Percentiles rank a stretch among this genome's conserved stretches.
phyloP scores from a whole-genome alignment of 2,797 vertebrate species.

The Anguilla obscura region DNA sequence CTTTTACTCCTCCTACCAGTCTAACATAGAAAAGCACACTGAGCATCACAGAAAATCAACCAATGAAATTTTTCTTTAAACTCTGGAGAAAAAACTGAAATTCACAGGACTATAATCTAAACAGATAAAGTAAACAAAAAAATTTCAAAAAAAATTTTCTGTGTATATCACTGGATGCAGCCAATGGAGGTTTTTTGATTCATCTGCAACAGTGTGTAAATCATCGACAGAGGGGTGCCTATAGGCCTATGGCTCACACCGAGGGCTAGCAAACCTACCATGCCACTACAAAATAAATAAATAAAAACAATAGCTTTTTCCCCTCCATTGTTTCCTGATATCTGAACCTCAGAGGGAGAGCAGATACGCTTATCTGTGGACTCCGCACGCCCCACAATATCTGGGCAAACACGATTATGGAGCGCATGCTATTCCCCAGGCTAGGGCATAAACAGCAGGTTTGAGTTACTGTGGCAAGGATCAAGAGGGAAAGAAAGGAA shows the following conservation, averaged over 20 bases:
- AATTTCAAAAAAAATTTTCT: not conserved
- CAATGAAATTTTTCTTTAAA: too few relatives aligned
- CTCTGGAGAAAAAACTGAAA: too few relatives aligned
- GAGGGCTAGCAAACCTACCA: not conserved
- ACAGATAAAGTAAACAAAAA: too few relatives aligned
- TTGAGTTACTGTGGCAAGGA: not conserved
- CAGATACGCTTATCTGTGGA: not conserved
- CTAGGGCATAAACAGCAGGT: not conserved
- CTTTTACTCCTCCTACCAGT: too few relatives aligned
- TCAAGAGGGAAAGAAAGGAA: not conserved
- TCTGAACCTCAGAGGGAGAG: not conserved
- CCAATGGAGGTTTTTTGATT: not conserved
- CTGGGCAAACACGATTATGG: conserved; percentile 22
- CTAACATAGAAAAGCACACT: too few relatives aligned
- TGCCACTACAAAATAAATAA: not conserved
- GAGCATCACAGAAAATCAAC: too few relatives aligned
- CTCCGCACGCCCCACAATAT: not conserved
- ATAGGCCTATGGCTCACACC: not conserved
- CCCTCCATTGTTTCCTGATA: not conserved
- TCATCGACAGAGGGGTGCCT: not conserved
- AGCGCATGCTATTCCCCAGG: not conserved
- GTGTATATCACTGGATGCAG: not conserved
- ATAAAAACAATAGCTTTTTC: not conserved
- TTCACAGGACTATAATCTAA: too few relatives aligned
- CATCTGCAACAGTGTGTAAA: not conserved